Base-by-base conservation (phyloP, 2,888 invertebrate genomes). In the Embidobia sp. region DNA sequence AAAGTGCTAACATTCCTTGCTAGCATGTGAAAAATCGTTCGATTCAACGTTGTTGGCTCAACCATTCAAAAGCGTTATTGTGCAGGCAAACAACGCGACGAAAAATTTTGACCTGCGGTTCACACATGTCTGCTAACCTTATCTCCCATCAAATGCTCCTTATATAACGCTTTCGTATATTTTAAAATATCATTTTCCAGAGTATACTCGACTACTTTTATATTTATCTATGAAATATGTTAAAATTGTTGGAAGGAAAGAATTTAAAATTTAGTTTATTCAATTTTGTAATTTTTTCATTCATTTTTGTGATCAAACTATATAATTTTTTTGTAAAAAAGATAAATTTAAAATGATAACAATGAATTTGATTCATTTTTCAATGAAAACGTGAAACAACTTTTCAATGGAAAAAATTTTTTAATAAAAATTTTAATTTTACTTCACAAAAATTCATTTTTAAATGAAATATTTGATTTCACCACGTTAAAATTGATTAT, bases 101-200 rank as follows among this genome's bases (percentile, higher is more conserved):
- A 59, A 69, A 59, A 59, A 26, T 69, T 69, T 69, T 69, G 69
- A 69, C 69, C 69, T 51, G 51, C 16, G 44, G 59, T 59, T 69
- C 59, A 69, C 59, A 59, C 69, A 51, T 59, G 44, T 59, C 59
- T n/a, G 26, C 18, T 29, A 35, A 51, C 13, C 27, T 59, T 69
- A 69, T 69, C 69, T 69, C 51, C 11, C 26, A 49, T 69, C 69
- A 13, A 26, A 13, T 6, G 7, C 10, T 27, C 18, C 29, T 69
- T 69, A 59, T 51, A 51, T 44, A 69, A 69, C 51, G 22, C 16
- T n/a, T 18, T 22, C 27, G 8, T 66, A 42, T 15, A 18, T 15
- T 44, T 53, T 26, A 6, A 15, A 59, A 19, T n/a, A 27, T 18
- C 2, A 13, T 61, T 61, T 48, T 7, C 16, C 8, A 10, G 26